Evolutionary conservation across 2,113 vertebrate genomes (phyloP).

Genomic region (Pholis gunnellus): DNA sequence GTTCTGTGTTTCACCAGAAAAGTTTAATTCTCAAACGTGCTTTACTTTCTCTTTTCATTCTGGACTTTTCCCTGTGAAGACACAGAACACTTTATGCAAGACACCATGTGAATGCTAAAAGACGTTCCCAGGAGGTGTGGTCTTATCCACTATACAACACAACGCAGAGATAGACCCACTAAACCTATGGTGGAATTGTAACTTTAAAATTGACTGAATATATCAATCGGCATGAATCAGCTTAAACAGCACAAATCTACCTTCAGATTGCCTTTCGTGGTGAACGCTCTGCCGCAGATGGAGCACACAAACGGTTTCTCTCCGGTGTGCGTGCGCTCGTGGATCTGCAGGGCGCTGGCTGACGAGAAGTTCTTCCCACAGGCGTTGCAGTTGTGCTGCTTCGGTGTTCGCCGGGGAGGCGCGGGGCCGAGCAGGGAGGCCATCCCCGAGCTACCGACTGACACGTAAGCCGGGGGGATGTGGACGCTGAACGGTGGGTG

Average conservation of each 20-base stretch:
- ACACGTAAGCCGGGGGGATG: slow-evolving; percentile 87
- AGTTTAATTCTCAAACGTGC: not conserved
- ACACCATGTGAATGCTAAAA: not conserved
- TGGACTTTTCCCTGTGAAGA: not conserved
- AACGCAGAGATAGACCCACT: not conserved
- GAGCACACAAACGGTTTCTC: slow-evolving; percentile 99
- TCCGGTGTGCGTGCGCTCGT: slow-evolving; percentile 97
- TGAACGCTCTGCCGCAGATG: slow-evolving; percentile 98
- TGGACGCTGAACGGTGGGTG: slow-evolving; percentile 88
- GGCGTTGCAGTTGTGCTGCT: slow-evolving; percentile 97
- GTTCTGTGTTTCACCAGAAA: not conserved
- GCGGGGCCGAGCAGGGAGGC: slow-evolving; percentile 90
- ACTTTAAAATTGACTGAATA: not conserved
- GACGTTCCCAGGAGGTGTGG: not conserved
- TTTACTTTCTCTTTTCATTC: not conserved
- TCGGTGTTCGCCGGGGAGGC: slow-evolving; percentile 90
- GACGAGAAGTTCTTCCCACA: slow-evolving; percentile 99
- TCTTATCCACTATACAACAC: not conserved
- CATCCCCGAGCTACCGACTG: slow-evolving; percentile 87
- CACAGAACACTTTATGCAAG: not conserved
- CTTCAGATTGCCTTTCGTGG: slow-evolving; percentile 99
- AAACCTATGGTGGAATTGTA: not conserved
- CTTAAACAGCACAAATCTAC: slow-evolving; percentile 73
- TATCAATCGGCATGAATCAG: not conserved
- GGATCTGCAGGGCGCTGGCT: slow-evolving; percentile 98